Conservation (phyloP, 2,888 invertebrate species). For the Acleris laterana region DNA sequence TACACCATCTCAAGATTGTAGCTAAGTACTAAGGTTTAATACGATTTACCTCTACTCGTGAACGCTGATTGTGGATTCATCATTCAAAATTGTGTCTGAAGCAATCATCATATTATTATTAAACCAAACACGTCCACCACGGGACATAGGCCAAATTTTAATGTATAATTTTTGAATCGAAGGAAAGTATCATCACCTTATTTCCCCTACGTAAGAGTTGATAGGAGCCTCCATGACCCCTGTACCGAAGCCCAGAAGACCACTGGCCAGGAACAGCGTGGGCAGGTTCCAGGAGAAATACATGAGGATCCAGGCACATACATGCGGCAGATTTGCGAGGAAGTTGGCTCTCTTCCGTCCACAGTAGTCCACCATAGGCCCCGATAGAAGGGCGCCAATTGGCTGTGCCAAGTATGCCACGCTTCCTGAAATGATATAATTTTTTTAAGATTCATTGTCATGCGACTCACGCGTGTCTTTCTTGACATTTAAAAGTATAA, state of each 20-base stretch:
- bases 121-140: not conserved
- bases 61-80: too few species aligned
- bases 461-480: too few species aligned
- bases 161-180: too few species aligned
- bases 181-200: conserved; percentile 62
- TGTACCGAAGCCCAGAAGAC: conserved; percentile 80
- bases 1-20: too few species aligned
- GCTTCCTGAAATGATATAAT: conserved; percentile 69
- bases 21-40: too few species aligned
- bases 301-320: conserved; percentile 83
- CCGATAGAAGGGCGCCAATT: conserved; percentile 81
- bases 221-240: conserved; percentile 86
- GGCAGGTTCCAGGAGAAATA: conserved; percentile 75
- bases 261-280: conserved; percentile 75
- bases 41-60: too few species aligned
- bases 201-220: conserved; percentile 84
- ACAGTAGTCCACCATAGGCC: conserved; percentile 80
- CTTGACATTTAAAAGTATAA: too few species aligned
- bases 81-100: too few species aligned
- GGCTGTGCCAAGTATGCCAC: conserved; percentile 83
- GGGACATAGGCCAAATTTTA: not conserved
- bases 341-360: conserved; percentile 83
- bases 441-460: too few species aligned
- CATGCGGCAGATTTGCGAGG: conserved; percentile 81
- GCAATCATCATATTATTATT: too few species aligned